These are phyloP conservation scores for Quadroppia sp. DNA, from an alignment of 2,888 invertebrate genomes.

Conservation along the genomic window DNA sequence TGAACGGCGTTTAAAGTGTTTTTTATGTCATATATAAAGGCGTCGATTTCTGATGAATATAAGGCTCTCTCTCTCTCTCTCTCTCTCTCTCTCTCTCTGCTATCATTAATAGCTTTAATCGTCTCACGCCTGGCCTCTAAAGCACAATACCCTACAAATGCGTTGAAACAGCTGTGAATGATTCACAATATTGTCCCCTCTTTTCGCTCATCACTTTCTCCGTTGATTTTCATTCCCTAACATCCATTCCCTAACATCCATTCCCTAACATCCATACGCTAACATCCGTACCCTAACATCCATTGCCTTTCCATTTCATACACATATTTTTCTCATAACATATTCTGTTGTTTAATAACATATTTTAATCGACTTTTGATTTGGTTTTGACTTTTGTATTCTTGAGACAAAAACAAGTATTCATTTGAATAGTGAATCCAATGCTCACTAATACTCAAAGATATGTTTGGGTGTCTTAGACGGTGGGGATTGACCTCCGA, in stretches of 20 bases:
- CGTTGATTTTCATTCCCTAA: too few relatives aligned
- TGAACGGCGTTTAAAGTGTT: not conserved
- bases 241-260: too few relatives aligned
- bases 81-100: too few relatives aligned
- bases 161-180: constrained; percentile 26
- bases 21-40: constrained; percentile 6
- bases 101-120: constrained; percentile 25
- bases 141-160: not conserved
- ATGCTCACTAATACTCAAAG: not conserved
- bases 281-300: too few relatives aligned
- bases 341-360: constrained; percentile 20
- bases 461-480: not conserved
- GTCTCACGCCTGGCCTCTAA: constrained; percentile 25
- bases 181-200: constrained; percentile 27
- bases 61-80: not conserved
- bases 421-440: not conserved
- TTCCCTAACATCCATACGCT: too few relatives aligned
- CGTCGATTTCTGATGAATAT: constrained; percentile 16
- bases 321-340: not conserved
- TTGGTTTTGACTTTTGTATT: constrained; percentile 3
- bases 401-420: not conserved
- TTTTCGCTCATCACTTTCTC: not conserved
- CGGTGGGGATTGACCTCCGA: not conserved
- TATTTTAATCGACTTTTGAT: constrained; percentile 30
- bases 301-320: too few relatives aligned